Conservation (phyloP, 1,140 invertebrate genomes). For the Drosophila aff. region DNA sequence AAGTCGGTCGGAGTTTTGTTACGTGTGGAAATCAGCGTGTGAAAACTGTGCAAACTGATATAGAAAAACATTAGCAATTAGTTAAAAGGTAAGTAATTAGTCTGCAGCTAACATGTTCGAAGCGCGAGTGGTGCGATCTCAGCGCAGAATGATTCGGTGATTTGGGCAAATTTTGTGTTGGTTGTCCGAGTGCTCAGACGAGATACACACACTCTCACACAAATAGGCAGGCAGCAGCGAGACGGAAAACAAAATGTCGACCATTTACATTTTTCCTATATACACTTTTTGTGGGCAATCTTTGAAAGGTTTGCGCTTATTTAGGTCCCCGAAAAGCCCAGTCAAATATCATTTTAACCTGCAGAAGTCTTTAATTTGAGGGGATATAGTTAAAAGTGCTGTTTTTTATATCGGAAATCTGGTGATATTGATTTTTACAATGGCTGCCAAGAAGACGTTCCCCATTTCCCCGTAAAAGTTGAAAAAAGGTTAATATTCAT, state of each 20-base stretch:
- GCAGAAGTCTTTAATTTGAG: background rate
- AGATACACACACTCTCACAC: slow-evolving; percentile 55
- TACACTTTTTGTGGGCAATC: slow-evolving; percentile 45
- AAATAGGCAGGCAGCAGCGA: slow-evolving; percentile 71
- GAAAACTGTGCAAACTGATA: slow-evolving; percentile 68
- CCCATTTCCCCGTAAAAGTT: slow-evolving; percentile 18
- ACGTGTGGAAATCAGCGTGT: slow-evolving; percentile 65
- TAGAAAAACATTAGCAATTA: slow-evolving; percentile 32
- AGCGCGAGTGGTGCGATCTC: background rate
- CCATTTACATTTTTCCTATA: slow-evolving; percentile 67
- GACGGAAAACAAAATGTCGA: slow-evolving; percentile 83
- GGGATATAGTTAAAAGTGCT: slow-evolving; percentile 4
- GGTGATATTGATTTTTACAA: slow-evolving; percentile 79
- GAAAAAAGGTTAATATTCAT: slow-evolving; percentile 15
- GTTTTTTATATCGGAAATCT: slow-evolving; percentile 38
- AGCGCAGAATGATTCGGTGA: background rate
- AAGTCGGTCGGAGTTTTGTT: slow-evolving; percentile 65
- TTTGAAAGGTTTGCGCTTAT: slow-evolving; percentile 20
- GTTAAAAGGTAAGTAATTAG: slow-evolving; percentile 32
- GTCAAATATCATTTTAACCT: background rate
- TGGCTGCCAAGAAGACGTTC: slow-evolving; percentile 47
- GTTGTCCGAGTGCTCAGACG: slow-evolving; percentile 58
- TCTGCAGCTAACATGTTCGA: too few relatives aligned
- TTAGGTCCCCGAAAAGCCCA: slow-evolving; percentile 4
- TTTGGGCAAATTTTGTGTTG: slow-evolving; percentile 25